A percentile compares a stretch with the other conserved stretches of the same genome.
Conservation (phyloP, 2,888 invertebrate genomes). For the Altica lythri region DNA sequence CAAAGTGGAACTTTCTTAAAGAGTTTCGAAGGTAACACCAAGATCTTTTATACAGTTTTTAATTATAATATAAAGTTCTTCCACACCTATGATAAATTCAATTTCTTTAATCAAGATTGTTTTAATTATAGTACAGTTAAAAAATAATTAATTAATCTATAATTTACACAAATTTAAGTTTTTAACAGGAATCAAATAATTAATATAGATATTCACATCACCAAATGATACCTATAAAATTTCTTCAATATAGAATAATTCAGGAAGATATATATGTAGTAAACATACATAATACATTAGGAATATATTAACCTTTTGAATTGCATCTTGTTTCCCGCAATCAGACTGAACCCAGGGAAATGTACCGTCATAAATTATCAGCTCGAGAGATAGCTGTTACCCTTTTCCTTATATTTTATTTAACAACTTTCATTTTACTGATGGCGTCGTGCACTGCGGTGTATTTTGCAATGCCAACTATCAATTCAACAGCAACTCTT, state of each 20-base stretch:
- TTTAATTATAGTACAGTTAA: too few relatives aligned
- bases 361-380: conserved; percentile 38
- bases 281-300: conserved; percentile 20
- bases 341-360: conserved; percentile 5
- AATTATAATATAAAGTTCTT: too few relatives aligned
- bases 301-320: conserved; percentile 43
- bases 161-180: not conserved
- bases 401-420: conserved; percentile 41
- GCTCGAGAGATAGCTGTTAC: conserved; percentile 32
- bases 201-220: too few relatives aligned
- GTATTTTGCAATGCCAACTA: conserved; percentile 31
- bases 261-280: conserved; percentile 17
- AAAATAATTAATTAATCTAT: too few relatives aligned
- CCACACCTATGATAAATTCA: too few relatives aligned
- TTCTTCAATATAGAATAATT: conserved; percentile 25
- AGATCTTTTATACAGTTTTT: too few relatives aligned
- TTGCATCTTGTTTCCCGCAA: conserved; percentile 23
- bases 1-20: too few relatives aligned
- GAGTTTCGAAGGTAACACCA: too few relatives aligned
- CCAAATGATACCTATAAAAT: too few relatives aligned
- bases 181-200: too few relatives aligned
- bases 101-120: too few relatives aligned
- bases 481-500: conserved; percentile 8
- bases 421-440: conserved; percentile 40
- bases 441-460: conserved; percentile 31